These are phyloP conservation scores for Invenusta paracnida DNA, from an alignment of 2,888 invertebrate genomes.

Conservation along the genomic window DNA sequence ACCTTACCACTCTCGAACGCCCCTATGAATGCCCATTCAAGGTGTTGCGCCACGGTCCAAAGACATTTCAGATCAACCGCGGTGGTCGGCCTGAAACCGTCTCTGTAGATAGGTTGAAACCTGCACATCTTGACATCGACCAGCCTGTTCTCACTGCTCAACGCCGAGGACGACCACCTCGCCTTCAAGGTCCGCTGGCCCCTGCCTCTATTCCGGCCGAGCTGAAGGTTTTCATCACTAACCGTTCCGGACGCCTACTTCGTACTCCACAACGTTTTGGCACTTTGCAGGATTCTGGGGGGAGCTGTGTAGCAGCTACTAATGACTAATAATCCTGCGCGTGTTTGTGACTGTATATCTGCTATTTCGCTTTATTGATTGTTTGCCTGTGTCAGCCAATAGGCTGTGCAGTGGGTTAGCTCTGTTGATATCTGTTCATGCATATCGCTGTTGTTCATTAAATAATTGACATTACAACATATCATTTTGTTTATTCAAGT, in stretches of 20 bases:
- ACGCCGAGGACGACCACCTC: neutral
- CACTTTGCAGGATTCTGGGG: neutral
- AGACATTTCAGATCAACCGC: neutral
- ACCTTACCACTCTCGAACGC: neutral
- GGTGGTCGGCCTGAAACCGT: neutral
- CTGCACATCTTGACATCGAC: neutral
- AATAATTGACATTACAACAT: neutral
- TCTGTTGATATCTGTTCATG: neutral
- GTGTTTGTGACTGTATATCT: neutral
- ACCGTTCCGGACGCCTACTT: neutral
- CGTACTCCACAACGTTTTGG: neutral
- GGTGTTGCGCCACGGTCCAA: neutral
- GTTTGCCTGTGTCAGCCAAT: neutral
- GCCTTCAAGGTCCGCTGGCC: neutral
- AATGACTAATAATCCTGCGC: neutral
- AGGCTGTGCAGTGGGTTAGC: neutral
- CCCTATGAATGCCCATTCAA: neutral
- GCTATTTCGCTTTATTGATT: neutral
- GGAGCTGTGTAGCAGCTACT: neutral
- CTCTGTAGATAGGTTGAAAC: slow-evolving; percentile 1
- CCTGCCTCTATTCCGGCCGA: neutral
- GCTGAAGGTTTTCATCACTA: neutral
- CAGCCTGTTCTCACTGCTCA: neutral
- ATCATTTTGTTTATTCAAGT: no score
- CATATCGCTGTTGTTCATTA: neutral